These are phyloP conservation scores for Xestia rhomboidea DNA, from an alignment of 2,888 invertebrate genomes.

Conservation along the genomic window DNA sequence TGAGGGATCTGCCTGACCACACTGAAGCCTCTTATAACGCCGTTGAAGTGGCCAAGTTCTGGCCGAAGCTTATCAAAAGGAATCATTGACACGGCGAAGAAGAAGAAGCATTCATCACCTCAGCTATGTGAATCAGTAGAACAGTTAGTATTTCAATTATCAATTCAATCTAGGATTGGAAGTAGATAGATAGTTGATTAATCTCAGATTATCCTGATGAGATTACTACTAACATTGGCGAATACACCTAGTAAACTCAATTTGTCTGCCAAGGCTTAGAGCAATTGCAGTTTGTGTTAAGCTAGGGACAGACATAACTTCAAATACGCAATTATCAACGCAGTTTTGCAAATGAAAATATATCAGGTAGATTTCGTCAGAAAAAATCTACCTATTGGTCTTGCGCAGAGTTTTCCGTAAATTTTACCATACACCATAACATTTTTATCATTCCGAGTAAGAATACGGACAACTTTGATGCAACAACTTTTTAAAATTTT, in stretches of 20 bases:
- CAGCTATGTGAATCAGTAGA: background rate
- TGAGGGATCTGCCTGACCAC: background rate
- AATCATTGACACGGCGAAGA: background rate
- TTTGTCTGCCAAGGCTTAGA: background rate
- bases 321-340: background rate
- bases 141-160: background rate
- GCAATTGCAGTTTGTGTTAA: background rate
- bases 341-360: conserved; percentile 2
- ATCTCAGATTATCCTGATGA: conserved; percentile 12
- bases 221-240: background rate
- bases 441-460: too few species aligned
- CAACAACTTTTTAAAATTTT: too few species aligned
- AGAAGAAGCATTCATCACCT: background rate
- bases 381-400: too few species aligned
- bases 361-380: too few species aligned
- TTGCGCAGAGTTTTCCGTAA: too few species aligned
- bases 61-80: background rate
- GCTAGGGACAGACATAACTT: background rate
- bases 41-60: background rate
- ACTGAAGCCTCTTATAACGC: background rate
- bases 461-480: too few species aligned
- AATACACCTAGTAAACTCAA: conserved; percentile 13
- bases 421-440: too few species aligned
- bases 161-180: conserved; percentile 4
- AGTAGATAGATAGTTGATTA: conserved; percentile 3